Evolutionary conservation across 2,113 vertebrate genomes (phyloP), one percentile per base, ranked within the genome.

Genomic region (Podocnemis expansa): DNA sequence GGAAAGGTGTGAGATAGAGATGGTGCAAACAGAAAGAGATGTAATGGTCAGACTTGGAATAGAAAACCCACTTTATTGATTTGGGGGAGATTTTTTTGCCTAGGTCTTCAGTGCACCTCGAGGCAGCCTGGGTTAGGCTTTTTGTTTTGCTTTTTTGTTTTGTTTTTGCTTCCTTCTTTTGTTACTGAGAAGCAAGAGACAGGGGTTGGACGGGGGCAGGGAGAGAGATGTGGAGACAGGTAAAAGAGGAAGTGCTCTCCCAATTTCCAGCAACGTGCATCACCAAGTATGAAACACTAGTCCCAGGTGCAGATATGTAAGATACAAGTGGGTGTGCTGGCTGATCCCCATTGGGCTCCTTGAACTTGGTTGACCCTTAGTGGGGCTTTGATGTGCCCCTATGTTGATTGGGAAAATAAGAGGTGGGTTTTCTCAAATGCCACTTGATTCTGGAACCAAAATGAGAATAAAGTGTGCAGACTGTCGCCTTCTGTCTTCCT

Each of bases 271-370:
- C 2, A 0, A 22, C 1, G 0, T 3, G 21, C 34, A 34, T 25
- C 0, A 0, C 34, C 24, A 5, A 13, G 27, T n/a, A 45, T 0
- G 1, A n/a, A 22, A 25, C 38, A 51, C 41, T 25, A 34, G n/a
- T 87, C 6, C 3, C 0, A 1, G 34, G 47, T 55, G 10, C 14
- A 27, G 41, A 22, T 43, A 6, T 25, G 22, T 25, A 10, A 12
- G 41, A 75, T 75, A 14, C 1, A 43, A 43, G 11, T 8, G 24
- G 7, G 24, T 43, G 41, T 75, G 70, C 41, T 25, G 38, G 25
- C 70, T 43, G 24, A 58, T 27, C 25, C 27, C 56, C 56, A 58
- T 7, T 58, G 56, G 10, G 8, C 27, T 58, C 56, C 56, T 58
- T 58, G 22, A 58, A 58, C 56, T 29, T 58, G 27, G 22, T 22